Percentiles rank a stretch among this genome's conserved stretches.
Conservation (phyloP, 2,113 vertebrate genomes). For the Geococcyx californianus region DNA sequence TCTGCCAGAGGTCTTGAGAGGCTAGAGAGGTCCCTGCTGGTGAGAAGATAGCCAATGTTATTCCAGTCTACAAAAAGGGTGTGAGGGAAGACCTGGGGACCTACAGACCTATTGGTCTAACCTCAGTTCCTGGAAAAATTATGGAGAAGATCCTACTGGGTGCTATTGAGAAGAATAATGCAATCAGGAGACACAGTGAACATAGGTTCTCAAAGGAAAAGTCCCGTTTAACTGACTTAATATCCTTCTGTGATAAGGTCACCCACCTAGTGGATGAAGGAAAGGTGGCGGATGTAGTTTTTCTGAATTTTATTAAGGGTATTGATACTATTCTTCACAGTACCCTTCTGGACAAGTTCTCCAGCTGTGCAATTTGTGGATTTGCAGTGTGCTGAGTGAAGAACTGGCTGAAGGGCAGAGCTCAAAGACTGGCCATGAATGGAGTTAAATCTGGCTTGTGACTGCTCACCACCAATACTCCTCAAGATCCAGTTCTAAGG, state of each 20-base stretch:
- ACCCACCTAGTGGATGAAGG: background rate
- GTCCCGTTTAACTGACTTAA: background rate
- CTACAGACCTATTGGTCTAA: background rate
- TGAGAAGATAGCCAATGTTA: background rate
- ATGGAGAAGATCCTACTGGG: background rate
- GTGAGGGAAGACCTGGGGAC: background rate
- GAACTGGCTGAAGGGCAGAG: background rate
- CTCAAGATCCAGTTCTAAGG: too few relatives aligned
- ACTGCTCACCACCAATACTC: too few relatives aligned
- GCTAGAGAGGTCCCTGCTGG: background rate
- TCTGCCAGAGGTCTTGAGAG: background rate
- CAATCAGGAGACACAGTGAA: background rate
- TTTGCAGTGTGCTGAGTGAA: too few relatives aligned
- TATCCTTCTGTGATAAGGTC: background rate
- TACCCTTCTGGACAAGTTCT: background rate
- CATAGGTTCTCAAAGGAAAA: background rate
- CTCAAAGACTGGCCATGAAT: too few relatives aligned
- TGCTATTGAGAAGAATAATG: background rate
- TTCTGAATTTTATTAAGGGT: background rate
- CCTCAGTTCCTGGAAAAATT: background rate
- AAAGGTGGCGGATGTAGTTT: background rate
- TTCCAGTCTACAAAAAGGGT: background rate
- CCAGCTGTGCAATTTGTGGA: rapidly evolving
- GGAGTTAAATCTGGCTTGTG: too few relatives aligned
- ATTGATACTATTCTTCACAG: background rate